Percentiles rank a stretch among this genome's conserved stretches.
These are phyloP conservation scores for Ornithoptera alexandrae DNA, from an alignment of 2,888 invertebrate species.

Conservation along the genomic window DNA sequence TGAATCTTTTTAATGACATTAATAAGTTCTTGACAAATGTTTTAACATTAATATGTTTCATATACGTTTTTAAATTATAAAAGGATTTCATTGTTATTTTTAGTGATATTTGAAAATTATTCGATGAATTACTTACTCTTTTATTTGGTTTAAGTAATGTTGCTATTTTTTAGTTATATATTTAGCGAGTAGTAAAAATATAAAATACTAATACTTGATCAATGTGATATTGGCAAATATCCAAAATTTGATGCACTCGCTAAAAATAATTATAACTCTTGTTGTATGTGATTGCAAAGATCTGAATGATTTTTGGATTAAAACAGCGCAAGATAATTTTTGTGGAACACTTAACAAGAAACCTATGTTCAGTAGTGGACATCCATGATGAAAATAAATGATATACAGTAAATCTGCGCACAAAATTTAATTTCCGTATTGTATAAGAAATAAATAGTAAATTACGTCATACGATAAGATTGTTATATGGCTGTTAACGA, in stretches of 20 bases:
- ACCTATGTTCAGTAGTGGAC: too few relatives aligned
- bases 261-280: slow-evolving; percentile 8
- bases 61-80: too few relatives aligned
- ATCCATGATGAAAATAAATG: too few relatives aligned
- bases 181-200: not conserved
- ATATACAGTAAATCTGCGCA: too few relatives aligned
- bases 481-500: not conserved
- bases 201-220: not conserved
- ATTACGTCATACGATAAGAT: not conserved
- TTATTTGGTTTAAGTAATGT: not conserved
- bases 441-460: not conserved
- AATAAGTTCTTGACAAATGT: too few relatives aligned
- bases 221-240: slow-evolving; percentile 8
- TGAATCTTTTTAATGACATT: too few relatives aligned
- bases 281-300: not conserved
- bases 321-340: too few relatives aligned
- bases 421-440: not conserved
- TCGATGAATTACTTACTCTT: too few relatives aligned
- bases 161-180: not conserved
- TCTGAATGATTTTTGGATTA: not conserved
- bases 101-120: too few relatives aligned
- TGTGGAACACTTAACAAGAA: too few relatives aligned
- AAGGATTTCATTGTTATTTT: too few relatives aligned
- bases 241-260: slow-evolving; percentile 3
- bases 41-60: too few relatives aligned